Percentiles rank a stretch among this genome's conserved stretches.
Evolutionary conservation across 1,140 invertebrate species (phyloP).

Genomic region (Drosophila fuyamai): DNA sequence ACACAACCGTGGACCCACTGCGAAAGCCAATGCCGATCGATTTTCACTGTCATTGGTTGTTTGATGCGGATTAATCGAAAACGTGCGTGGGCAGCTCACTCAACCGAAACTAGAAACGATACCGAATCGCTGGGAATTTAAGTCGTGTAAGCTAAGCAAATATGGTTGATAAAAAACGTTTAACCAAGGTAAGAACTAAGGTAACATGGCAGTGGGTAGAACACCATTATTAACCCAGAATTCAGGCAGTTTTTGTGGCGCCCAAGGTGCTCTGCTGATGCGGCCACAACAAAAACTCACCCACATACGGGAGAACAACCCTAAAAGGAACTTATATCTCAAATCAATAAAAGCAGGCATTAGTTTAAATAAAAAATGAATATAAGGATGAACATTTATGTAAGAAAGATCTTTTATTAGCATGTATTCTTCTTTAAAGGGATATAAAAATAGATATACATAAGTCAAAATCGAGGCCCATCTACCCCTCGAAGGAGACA

Average conservation of each 20-base stretch:
- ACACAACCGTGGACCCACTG: slow-evolving; percentile 7
- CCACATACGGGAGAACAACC: slow-evolving; percentile 5
- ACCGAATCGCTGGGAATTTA: slow-evolving; percentile 28
- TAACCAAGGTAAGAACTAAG: slow-evolving; percentile 19
- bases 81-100: slow-evolving; percentile 57
- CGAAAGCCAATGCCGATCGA: slow-evolving; percentile 70
- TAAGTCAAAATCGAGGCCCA: too few relatives aligned
- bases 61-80: slow-evolving; percentile 72
- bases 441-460: too few relatives aligned
- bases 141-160: slow-evolving; percentile 33
- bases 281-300: slow-evolving; percentile 21
- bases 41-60: slow-evolving; percentile 65
- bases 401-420: too few relatives aligned
- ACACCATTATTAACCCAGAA: slow-evolving; percentile 28
- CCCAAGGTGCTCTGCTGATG: slow-evolving; percentile 24
- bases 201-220: background rate
- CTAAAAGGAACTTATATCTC: background rate
- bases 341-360: background rate
- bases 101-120: slow-evolving; percentile 42
- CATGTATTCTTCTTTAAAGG: too few relatives aligned
- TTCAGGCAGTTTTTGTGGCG: slow-evolving; percentile 18
- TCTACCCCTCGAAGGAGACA: too few relatives aligned
- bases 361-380: too few relatives aligned
- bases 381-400: too few relatives aligned
- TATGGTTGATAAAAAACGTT: slow-evolving; percentile 32